phyloP scores from a whole-genome alignment of 1,140 invertebrate genomes.

The Hormaphis cornu region DNA sequence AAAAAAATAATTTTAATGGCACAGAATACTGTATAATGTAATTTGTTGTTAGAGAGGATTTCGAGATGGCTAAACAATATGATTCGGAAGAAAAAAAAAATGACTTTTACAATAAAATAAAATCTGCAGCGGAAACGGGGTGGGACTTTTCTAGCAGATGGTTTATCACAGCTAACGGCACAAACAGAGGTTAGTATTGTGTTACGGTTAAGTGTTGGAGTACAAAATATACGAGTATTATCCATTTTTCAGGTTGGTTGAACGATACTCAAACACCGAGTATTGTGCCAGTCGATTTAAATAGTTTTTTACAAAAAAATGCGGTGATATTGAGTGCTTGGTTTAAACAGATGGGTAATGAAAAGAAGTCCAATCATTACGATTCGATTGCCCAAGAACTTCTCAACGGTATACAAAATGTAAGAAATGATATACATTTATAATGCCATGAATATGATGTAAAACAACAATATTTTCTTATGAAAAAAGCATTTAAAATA shows the following conservation, averaged over 20 bases:
- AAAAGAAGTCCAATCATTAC: constrained; percentile 46
- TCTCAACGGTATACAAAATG: constrained; percentile 42
- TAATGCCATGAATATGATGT: constrained; percentile 35
- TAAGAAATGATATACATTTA: constrained; percentile 40
- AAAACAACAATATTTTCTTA: neutral
- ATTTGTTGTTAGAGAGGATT: too few relatives aligned
- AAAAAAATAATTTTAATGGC: too few relatives aligned
- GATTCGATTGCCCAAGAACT: constrained; percentile 43
- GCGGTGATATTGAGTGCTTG: constrained; percentile 50
- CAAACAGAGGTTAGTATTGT: too few relatives aligned
- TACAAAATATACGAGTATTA: neutral
- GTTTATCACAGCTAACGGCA: constrained; percentile 43
- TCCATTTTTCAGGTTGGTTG: constrained; percentile 46
- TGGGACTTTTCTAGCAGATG: constrained; percentile 55
- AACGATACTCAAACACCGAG: constrained; percentile 51
- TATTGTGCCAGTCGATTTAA: constrained; percentile 76
- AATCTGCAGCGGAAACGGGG: constrained; percentile 52
- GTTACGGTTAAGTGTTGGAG: neutral
- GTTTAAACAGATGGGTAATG: constrained; percentile 45
- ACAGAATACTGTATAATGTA: too few relatives aligned
- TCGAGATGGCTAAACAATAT: too few relatives aligned
- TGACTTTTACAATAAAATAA: constrained; percentile 61
- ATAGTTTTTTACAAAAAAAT: constrained; percentile 64
- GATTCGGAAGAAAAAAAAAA: constrained; percentile 57
- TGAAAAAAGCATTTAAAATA: constrained; percentile 18